Base-by-base conservation (phyloP, 2,113 vertebrate species). In the Delphinus delphis region DNA sequence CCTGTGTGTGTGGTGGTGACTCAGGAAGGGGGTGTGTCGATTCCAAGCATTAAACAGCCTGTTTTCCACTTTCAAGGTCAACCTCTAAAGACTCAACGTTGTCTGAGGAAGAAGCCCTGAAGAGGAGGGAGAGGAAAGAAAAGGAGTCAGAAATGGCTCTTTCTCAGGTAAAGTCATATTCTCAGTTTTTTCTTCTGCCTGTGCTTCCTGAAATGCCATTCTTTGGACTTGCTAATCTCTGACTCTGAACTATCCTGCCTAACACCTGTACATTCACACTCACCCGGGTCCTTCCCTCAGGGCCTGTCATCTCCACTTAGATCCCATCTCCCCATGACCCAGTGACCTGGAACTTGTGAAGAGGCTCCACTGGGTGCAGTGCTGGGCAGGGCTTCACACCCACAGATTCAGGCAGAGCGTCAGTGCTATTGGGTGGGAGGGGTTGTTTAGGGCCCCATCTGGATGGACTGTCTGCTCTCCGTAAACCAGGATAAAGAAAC, bases 361-460 rank as follows among this genome's bases (percentile, higher is more conserved):
- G 0, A 10, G 67, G n/a, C 18, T 36, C 67, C n/a, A 20, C 18
- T 21, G n/a, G 67, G 67, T 2, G 36, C 0, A 15, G 18, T 21
- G 18, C 67, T 70, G 67, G n/a, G 67, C 67, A 36, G 4, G 65
- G 18, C 67, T 36, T 70, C 67, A 70, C n/a, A 20, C 8, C 9
- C 67, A 21, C 36, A n/a, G 67, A 11, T 36, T 70, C 31, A 36
- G 18, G 4, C 7, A n/a, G 67, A 20, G 18, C 21, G 47, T 53
- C 53, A 53, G 53, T 53, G 53, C 53, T 53, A 2, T 6, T 53
- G 53, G 53, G 53, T 53, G 53, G 53, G 53, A 77, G 31, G 23
- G 9, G 14, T 5, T 28, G 12, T 28, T 58, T 5, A 4, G 17
- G 8, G 31, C 18, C 31, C 10, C 67, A 33, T 33, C 31, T 13